A percentile compares a stretch with the other conserved stretches of the same genome.
phyloP scores from a whole-genome alignment of 2,797 vertebrate species.

The Yasuhikotakia modesta region DNA sequence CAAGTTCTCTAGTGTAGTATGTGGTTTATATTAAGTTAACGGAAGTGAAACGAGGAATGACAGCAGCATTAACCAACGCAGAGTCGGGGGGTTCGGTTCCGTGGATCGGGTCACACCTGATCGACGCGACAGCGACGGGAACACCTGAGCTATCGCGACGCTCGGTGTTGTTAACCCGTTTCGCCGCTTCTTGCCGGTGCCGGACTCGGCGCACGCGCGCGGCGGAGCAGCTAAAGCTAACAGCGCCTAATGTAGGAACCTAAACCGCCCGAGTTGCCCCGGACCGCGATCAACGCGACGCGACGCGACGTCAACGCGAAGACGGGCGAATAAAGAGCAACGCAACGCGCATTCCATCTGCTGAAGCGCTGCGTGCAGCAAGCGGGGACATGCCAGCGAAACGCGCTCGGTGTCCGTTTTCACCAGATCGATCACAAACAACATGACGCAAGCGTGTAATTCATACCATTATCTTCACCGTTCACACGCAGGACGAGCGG shows the following conservation, averaged over 20 bases:
- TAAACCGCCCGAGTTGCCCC: not conserved
- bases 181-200: not conserved
- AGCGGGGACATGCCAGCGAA: too few species aligned
- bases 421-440: not conserved
- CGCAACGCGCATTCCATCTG: not conserved
- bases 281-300: not conserved
- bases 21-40: too few species aligned
- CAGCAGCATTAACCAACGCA: too few species aligned
- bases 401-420: not conserved
- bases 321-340: not conserved
- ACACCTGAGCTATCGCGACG: not conserved
- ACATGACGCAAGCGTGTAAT: not conserved
- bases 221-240: not conserved
- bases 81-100: too few species aligned
- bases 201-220: not conserved
- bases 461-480: slow-evolving; percentile 91
- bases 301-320: not conserved
- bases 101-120: not conserved
- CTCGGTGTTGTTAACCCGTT: not conserved
- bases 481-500: slow-evolving; percentile 83
- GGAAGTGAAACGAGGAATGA: too few species aligned
- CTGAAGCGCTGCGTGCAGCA: not conserved
- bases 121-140: not conserved
- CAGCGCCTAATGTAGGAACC: not conserved
- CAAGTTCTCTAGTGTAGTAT: too few species aligned